These are phyloP conservation scores for Drosophila repleta DNA, from an alignment of 1,140 invertebrate genomes.

Conservation along the genomic window DNA sequence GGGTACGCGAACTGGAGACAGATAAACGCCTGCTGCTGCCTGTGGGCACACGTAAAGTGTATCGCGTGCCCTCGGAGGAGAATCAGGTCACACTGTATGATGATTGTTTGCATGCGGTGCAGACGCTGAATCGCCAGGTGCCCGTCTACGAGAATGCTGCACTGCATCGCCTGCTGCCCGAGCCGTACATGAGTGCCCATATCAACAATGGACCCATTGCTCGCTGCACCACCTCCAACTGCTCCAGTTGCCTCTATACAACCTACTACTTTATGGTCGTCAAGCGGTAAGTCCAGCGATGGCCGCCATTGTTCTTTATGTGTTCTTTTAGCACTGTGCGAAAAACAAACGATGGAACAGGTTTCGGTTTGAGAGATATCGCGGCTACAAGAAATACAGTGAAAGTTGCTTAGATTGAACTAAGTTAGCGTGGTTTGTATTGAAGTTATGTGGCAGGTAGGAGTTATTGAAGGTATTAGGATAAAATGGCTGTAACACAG, in stretches of 20 bases:
- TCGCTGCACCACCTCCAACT: slow-evolving; percentile 68
- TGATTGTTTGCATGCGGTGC: slow-evolving; percentile 69
- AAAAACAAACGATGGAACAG: slow-evolving; percentile 1
- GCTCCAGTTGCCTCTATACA: slow-evolving; percentile 73
- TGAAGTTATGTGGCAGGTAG: too few relatives aligned
- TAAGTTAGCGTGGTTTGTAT: not conserved
- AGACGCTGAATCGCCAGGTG: slow-evolving; percentile 57
- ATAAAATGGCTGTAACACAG: too few relatives aligned
- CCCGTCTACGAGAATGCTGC: slow-evolving; percentile 65
- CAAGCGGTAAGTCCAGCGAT: slow-evolving; percentile 64
- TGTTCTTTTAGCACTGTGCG: not conserved
- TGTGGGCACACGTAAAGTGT: slow-evolving; percentile 66
- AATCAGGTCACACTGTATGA: slow-evolving; percentile 76
- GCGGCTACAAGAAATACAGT: slow-evolving; percentile 36
- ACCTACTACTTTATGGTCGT: slow-evolving; percentile 82
- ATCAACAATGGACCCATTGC: slow-evolving; percentile 76
- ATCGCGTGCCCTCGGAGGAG: slow-evolving; percentile 67
- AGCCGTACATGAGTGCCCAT: slow-evolving; percentile 70
- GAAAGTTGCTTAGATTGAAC: not conserved
- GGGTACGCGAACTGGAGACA: slow-evolving; percentile 67
- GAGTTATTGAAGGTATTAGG: too few relatives aligned
- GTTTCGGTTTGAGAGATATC: slow-evolving; percentile 7
- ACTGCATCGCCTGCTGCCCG: slow-evolving; percentile 66
- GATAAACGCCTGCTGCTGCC: slow-evolving; percentile 58
- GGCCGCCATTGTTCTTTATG: slow-evolving; percentile 2